Base-by-base conservation (phyloP, 2,888 invertebrate species). In the Nasonovia ribisnigri region DNA sequence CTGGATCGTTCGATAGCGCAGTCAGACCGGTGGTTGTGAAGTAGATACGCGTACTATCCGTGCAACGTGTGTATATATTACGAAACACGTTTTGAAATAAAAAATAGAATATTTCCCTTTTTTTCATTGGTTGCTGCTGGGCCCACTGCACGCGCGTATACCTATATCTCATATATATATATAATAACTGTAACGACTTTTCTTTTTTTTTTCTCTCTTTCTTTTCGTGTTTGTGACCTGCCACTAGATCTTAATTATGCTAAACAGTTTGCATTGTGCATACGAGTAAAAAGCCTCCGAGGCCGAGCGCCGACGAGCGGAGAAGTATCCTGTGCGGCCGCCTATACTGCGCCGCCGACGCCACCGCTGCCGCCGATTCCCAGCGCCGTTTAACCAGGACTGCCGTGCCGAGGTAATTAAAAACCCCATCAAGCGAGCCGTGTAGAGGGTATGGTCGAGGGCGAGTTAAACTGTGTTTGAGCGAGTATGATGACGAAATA, bases 211-310 rank as follows among this genome's bases (percentile, higher is more conserved):
- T 10, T 42, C 10, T 51, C 16, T 90, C 3, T 84, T 86, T 20
- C 26, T 54, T 60, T 57, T 86, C 24, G n/a, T n/a, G 91, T 91
- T 91, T 20, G 43, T 11, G 6, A n/a, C 84, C 91, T 29, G 84
- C 54, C 43, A 86, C 57, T 57, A 91, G 91, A 91, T 91, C 91
- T 91, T 91, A 91, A 91, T 91, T 91, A 91, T 91, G 91, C 86
- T 91, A 91, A 91, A 48, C 91, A 91, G 91, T 43, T 0, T 13
- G 91, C 57, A n/a, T 86, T 91, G 91, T 57, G 57, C 43, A 46
- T 24, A 57, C 57, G 51, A 84, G 51, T 24, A 84, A 84, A 91
- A 86, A 57, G 46, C 57, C 84, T 43, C 26, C n/a, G 57, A 84
- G 57, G 84, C 51, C 42, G 84, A 29, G 36, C 43, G 77, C 84